Percentiles rank a stretch among this genome's conserved stretches.
Conservation (phyloP, 1,140 invertebrate species). For the Fopius arisanus region DNA sequence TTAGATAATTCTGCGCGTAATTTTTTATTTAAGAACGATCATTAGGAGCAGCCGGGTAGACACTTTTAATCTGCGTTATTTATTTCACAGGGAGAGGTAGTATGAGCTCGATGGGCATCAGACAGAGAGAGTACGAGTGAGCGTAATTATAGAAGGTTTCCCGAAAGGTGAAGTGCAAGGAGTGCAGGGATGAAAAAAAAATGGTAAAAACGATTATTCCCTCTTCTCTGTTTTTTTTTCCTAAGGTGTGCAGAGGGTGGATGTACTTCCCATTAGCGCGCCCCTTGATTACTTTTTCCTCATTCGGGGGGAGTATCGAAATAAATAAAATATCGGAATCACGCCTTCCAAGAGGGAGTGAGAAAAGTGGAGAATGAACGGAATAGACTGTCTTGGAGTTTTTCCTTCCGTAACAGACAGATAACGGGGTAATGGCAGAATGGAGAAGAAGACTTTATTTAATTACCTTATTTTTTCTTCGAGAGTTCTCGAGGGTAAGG, state of each 20-base stretch:
- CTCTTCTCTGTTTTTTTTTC: background rate
- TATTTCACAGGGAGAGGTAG: slow-evolving; percentile 42
- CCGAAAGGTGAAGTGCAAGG: slow-evolving; percentile 42
- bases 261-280: slow-evolving; percentile 60
- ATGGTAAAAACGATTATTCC: slow-evolving; percentile 21
- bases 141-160: slow-evolving; percentile 58
- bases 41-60: slow-evolving; percentile 38
- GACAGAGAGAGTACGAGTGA: slow-evolving; percentile 17
- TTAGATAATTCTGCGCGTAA: background rate
- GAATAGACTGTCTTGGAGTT: slow-evolving; percentile 33
- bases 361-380: slow-evolving; percentile 7
- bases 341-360: slow-evolving; percentile 35
- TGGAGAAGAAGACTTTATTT: slow-evolving; percentile 60
- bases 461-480: slow-evolving; percentile 51
- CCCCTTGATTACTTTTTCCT: slow-evolving; percentile 65
- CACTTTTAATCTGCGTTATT: slow-evolving; percentile 63
- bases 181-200: slow-evolving; percentile 43
- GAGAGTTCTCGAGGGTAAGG: background rate
- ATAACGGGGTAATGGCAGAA: slow-evolving; percentile 60
- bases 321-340: slow-evolving; percentile 66
- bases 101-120: slow-evolving; percentile 12
- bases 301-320: slow-evolving; percentile 57
- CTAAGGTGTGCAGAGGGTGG: slow-evolving; percentile 42
- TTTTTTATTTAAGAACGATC: slow-evolving; percentile 34
- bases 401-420: slow-evolving; percentile 48